These are phyloP conservation scores for Chironomus riparius DNA, from an alignment of 2,888 invertebrate species.

Conservation along the genomic window DNA sequence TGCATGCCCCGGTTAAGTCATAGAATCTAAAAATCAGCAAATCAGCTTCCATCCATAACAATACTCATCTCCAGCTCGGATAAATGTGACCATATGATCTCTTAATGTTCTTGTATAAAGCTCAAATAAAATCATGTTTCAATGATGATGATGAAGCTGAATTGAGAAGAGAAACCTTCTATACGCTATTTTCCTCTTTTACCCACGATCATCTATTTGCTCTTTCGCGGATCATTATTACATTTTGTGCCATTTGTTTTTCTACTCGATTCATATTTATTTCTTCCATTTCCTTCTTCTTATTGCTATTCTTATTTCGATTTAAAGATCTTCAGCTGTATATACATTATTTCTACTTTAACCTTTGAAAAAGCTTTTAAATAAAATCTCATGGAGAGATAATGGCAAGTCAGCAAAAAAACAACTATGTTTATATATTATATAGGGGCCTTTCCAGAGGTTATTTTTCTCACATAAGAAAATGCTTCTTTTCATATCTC, in stretches of 20 bases:
- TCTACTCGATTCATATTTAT: neutral
- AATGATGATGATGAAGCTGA: too few species aligned
- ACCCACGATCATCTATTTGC: conserved; percentile 7
- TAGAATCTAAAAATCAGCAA: too few species aligned
- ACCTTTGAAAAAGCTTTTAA: neutral
- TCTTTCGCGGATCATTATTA: conserved; percentile 9
- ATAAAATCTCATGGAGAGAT: conserved; percentile 22
- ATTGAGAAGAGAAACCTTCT: too few species aligned
- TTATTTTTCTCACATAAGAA: conserved; percentile 16
- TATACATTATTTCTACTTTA: conserved; percentile 4
- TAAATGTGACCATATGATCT: neutral
- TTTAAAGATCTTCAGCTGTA: too few species aligned
- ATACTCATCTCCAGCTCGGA: neutral
- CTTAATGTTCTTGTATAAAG: neutral
- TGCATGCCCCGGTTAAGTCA: too few species aligned
- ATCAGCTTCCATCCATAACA: neutral
- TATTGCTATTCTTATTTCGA: neutral
- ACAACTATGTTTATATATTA: neutral
- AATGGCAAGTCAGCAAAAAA: neutral
- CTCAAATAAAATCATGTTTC: neutral
- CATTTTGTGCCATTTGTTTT: conserved; percentile 9
- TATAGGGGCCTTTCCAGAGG: neutral
- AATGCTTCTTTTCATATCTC: conserved; percentile 6
- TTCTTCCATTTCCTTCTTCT: conserved; percentile 4
- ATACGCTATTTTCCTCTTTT: neutral